Base-by-base conservation (phyloP, 2,113 vertebrate species). In the Rhodinocichla rosea region DNA sequence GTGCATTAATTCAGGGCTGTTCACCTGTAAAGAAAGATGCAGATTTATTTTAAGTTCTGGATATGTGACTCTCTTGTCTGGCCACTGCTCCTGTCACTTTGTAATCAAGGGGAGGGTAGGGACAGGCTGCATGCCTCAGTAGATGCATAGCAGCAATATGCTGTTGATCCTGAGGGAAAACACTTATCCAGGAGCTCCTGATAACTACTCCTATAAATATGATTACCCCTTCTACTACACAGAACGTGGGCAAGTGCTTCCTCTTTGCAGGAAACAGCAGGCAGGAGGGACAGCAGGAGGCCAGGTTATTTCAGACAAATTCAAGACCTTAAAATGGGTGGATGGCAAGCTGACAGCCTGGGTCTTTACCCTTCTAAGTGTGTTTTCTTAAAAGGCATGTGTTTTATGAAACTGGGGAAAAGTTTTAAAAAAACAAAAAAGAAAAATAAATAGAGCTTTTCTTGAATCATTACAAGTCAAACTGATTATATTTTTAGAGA, bases 1-100 rank as follows among this genome's bases (percentile, higher is more conserved):
- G 94, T 56, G 88, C 70, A 97, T 97, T 57, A 98, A 97, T 83
- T 98, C 96, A 2, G 60, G 35, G 21, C 96, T 98, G 52, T 96
- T 96, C 6, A 98, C 89, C 98, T 98, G 94, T 42, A 81, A 83
- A 70, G 40, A 71, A 57, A 90, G 17, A 42, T 19, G 70, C 18
- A 77, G 60, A 20, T 15, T 18, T 83, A 53, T 42, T 42, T 0
- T 56, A 19, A 62, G 23, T 40, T 83, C 18, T 10, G 9, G 27
- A n/a, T 28, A 33, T 42, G 59, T 59, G 1, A 13, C 18, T 44
- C 28, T 52, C 10, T 20, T 11, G 21, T 60, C 52, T 69, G 73
- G 56, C 30, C 13, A 11, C 40, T 39, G 70, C 27, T 73, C 11
- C 42, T 53, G 59, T 37, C 30, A 13, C 9, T 35, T 27, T 37